These are phyloP conservation scores for Catostylus mosaicus DNA, from an alignment of 30 jellyfish, hydroid and myxozoan genomes.

Conservation along the genomic window DNA sequence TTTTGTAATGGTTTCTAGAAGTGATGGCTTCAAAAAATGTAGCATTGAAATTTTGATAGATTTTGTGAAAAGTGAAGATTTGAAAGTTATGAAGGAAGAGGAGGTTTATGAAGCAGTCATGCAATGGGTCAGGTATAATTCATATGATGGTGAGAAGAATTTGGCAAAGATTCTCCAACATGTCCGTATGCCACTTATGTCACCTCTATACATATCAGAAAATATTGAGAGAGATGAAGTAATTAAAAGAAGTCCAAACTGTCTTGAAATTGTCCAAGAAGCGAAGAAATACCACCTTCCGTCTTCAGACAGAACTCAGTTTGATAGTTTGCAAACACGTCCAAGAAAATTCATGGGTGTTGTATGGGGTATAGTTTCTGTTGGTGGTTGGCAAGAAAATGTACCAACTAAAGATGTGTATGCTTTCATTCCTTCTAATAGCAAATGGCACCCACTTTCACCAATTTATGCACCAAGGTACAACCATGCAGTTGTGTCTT, in stretches of 20 bases:
- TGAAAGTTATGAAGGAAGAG: conserved; percentile 91
- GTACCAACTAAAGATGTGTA: conserved; percentile 87
- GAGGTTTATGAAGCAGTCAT: conserved; percentile 93
- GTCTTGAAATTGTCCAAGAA: conserved; percentile 71
- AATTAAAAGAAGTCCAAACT: conserved; percentile 46
- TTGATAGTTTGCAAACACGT: conserved; percentile 54
- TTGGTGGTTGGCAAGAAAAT: conserved; percentile 93
- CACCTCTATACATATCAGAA: conserved; percentile 87
- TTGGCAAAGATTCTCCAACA: conserved; percentile 54
- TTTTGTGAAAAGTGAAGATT: conserved; percentile 86
- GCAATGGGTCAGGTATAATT: conserved; percentile 76
- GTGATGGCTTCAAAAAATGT: conserved; percentile 78
- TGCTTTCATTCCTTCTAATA: conserved; percentile 74
- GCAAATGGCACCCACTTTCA: conserved; percentile 87
- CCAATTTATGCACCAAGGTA: conserved; percentile 82
- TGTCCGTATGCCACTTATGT: conserved; percentile 82
- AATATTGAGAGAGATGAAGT: conserved; percentile 74
- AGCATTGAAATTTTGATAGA: conserved; percentile 72
- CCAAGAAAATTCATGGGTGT: conserved; percentile 97
- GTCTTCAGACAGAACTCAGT: conserved; percentile 57
- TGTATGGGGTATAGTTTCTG: conserved; percentile 85
- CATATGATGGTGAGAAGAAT: conserved; percentile 61
- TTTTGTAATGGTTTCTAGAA: conserved; percentile 83
- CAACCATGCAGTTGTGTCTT: conserved; percentile 87
- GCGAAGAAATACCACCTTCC: conserved; percentile 71